Evolutionary conservation across 2,888 invertebrate species (phyloP), one percentile per base, ranked within the genome.

Genomic region (Megamerina dolium): DNA sequence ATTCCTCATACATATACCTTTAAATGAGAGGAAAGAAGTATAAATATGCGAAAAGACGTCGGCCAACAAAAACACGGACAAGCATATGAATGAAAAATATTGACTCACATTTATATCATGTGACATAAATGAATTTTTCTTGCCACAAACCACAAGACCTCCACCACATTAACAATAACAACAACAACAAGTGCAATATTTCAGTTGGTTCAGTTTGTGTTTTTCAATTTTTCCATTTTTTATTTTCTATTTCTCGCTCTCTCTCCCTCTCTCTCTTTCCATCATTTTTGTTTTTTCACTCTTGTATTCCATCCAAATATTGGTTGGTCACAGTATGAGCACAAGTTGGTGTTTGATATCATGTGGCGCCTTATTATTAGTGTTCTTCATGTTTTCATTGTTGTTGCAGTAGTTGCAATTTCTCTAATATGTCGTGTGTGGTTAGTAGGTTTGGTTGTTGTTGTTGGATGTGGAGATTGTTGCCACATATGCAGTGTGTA

Each of bases 121-220:
- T 33, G 45, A 41, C 45, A 40, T 35, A 40, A 45, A 33, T 37
- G 45, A 27, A 45, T 40, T 37, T 41, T 19, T 34, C 30, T 18
- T 16, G 37, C 19, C 30, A n/a, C 33, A n/a, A n/a, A n/a, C n/a
- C n/a, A n/a, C n/a, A n/a, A n/a, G n/a, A n/a, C n/a, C n/a, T n/a
- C n/a, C n/a, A n/a, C n/a, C n/a, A n/a, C n/a, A n/a, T n/a, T n/a
- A n/a, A n/a, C n/a, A n/a, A n/a, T n/a, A n/a, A n/a, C n/a, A n/a
- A n/a, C n/a, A n/a, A n/a, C n/a, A n/a, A n/a, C n/a, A n/a, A n/a
- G n/a, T n/a, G n/a, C n/a, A n/a, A n/a, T n/a, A n/a, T n/a, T n/a
- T n/a, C n/a, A n/a, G n/a, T n/a, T n/a, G n/a, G n/a, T n/a, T n/a
- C n/a, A n/a, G n/a, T n/a, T n/a, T n/a, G n/a, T n/a, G n/a, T n/a